These are phyloP conservation scores for Phortica variegata DNA, from an alignment of 1,140 invertebrate species.

Conservation along the genomic window DNA sequence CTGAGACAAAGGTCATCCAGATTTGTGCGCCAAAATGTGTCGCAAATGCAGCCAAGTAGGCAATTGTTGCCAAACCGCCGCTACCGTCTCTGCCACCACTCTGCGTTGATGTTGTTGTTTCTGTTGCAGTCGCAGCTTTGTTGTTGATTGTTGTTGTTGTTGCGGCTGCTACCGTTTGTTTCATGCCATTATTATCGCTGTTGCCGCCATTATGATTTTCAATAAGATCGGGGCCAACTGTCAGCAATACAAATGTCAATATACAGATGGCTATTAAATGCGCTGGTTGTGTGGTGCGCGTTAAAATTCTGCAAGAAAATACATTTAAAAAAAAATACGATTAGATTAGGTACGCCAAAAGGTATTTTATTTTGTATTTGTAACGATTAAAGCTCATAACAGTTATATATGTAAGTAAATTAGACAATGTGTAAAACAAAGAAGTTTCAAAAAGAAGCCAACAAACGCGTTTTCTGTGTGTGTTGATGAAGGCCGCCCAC, in stretches of 20 bases:
- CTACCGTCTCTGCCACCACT: constrained; percentile 6
- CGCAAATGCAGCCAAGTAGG: constrained; percentile 73
- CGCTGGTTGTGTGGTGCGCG: constrained; percentile 71
- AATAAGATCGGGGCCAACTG: constrained; percentile 60
- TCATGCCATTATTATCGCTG: no score
- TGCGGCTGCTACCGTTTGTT: constrained; percentile 43
- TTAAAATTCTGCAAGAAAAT: constrained; percentile 63
- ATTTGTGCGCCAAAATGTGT: constrained; percentile 79
- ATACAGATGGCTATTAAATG: constrained; percentile 69
- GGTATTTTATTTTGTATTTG: no score
- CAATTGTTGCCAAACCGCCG: constrained; percentile 58
- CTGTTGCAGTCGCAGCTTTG: constrained; percentile 24
- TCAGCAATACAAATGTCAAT: constrained; percentile 65
- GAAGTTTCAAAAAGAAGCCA: no score
- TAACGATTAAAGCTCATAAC: neutral
- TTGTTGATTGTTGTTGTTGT: neutral
- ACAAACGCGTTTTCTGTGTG: no score
- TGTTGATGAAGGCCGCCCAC: no score
- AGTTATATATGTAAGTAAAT: neutral
- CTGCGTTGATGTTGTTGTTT: constrained; percentile 9
- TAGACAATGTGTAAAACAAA: no score
- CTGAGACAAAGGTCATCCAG: constrained; percentile 88
- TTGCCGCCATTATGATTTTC: no score
- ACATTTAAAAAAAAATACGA: neutral
- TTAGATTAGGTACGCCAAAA: neutral